Conservation (phyloP, 2,888 invertebrate species). For the Mystacides longicornis region DNA sequence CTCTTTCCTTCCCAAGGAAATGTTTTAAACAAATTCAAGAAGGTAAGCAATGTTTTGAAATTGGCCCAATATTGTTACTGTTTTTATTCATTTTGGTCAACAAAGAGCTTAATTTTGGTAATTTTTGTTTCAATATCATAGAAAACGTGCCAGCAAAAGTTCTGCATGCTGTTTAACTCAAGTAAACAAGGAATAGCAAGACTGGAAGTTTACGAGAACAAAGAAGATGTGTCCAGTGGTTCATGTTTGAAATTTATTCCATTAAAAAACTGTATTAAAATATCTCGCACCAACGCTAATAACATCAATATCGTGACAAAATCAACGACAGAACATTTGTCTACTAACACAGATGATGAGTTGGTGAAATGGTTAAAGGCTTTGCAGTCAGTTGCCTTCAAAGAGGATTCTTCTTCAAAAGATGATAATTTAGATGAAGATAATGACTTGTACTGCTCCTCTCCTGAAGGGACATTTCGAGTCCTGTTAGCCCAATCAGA, state of each 20-base stretch:
- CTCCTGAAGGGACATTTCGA: conserved; percentile 73
- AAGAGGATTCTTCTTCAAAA: conserved; percentile 54
- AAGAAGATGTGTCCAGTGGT: conserved; percentile 58
- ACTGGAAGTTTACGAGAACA: conserved; percentile 76
- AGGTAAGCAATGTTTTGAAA: conserved; percentile 41
- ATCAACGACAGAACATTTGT: conserved; percentile 57
- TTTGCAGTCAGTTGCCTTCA: conserved; percentile 75
- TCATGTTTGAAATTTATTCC: conserved; percentile 71
- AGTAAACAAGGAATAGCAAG: conserved; percentile 82
- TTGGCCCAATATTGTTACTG: conserved; percentile 9
- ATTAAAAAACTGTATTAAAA: conserved; percentile 82
- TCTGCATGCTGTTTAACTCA: conserved; percentile 69
- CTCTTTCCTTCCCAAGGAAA: conserved; percentile 70
- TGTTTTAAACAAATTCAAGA: conserved; percentile 67
- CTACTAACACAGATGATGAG: conserved; percentile 57
- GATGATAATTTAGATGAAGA: conserved; percentile 69
- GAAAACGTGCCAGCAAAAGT: conserved; percentile 81
- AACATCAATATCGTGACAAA: conserved; percentile 69
- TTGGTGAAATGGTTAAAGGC: conserved; percentile 72
- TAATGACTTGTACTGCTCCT: conserved; percentile 81
- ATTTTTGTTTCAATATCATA: conserved; percentile 35
- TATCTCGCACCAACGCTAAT: conserved; percentile 55
- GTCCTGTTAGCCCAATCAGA: conserved; percentile 72
- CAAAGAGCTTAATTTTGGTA: conserved; percentile 8
- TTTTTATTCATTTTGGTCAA: conserved; percentile 14